Evolutionary conservation across 2,113 vertebrate genomes (phyloP), one percentile per base, ranked within the genome.

Genomic region (Pelodiscus sinensis): DNA sequence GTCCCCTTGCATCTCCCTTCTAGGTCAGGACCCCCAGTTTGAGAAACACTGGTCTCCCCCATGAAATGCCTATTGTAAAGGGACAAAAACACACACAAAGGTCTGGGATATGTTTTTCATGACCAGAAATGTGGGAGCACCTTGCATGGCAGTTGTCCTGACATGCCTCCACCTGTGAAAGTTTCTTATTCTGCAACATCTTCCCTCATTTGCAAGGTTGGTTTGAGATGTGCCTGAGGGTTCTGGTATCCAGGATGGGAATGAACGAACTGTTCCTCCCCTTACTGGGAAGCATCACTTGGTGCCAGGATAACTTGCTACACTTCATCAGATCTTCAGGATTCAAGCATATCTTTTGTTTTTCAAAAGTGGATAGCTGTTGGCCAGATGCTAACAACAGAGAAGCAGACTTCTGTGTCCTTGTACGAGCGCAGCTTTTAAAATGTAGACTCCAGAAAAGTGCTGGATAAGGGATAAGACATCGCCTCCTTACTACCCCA

Each of bases 71-170:
- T 54, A 10, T 10, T 10, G 52, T 54, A 54, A 11, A 54, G 52
- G 52, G 52, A 44, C 52, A 54, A 54, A 54, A 54, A 10, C 52
- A 54, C 52, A 54, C 52, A 54, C 10, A 54, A 54, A 10, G 52
- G 52, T 10, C 52, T 54, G 10, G 10, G 52, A 6, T 54, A 14
- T 54, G 52, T 54, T 10, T 54, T 54, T 54, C 52, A 13, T 54
- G 14, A 44, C 44, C 44, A 44, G 44, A 44, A 44, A 44, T 44
- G 44, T 44, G 44, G 44, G 44, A 44, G 51, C 1, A 2, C 82
- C 35, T 92, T 77, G 24, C 78, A 71, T 85, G 77, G 57, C 16
- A 79, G 44, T 60, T 93, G 68, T 86, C 56, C 88, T 84, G 58
- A 87, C 27, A 0, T 84, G 65, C 9, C 55, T 95, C 54, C 55